These are phyloP conservation scores for Campoletis sonorensis DNA, from an alignment of 1,140 invertebrate species.

Conservation along the genomic window DNA sequence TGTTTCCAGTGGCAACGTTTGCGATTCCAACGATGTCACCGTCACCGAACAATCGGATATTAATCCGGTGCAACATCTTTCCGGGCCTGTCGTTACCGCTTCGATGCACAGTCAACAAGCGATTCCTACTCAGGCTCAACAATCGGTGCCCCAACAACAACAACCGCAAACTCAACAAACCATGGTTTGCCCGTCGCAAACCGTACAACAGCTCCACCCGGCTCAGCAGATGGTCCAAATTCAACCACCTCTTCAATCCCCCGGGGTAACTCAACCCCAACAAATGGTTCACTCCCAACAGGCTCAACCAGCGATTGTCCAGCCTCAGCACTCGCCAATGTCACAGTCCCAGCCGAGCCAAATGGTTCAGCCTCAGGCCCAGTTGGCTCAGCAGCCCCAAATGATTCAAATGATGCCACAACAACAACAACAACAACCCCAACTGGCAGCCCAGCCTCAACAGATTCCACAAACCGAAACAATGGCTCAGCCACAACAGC, in stretches of 20 bases:
- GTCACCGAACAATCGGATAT: slow-evolving; percentile 63
- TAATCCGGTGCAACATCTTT: slow-evolving; percentile 49
- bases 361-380: slow-evolving; percentile 40
- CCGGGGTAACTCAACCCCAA: slow-evolving; percentile 48
- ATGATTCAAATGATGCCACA: slow-evolving; percentile 29
- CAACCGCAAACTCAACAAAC: slow-evolving; percentile 46
- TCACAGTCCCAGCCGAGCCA: slow-evolving; percentile 46
- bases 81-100: slow-evolving; percentile 32
- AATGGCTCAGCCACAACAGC: slow-evolving; percentile 51
- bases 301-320: slow-evolving; percentile 54
- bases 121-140: slow-evolving; percentile 44
- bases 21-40: slow-evolving; percentile 63
- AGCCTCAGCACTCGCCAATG: slow-evolving; percentile 58
- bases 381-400: slow-evolving; percentile 53
- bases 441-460: slow-evolving; percentile 40
- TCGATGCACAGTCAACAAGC: slow-evolving; percentile 38
- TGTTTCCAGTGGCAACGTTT: slow-evolving; percentile 62
- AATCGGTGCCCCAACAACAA: slow-evolving; percentile 53
- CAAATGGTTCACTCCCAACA: slow-evolving; percentile 58
- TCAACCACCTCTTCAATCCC: slow-evolving; percentile 55
- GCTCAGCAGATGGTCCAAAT: slow-evolving; percentile 54
- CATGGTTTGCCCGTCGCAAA: slow-evolving; percentile 45
- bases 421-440: slow-evolving; percentile 49
- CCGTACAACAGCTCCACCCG: slow-evolving; percentile 49
- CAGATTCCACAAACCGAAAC: slow-evolving; percentile 31